Percentiles rank a stretch among this genome's conserved stretches.
Evolutionary conservation across 2,888 invertebrate genomes (phyloP).

Genomic region (Orthonychiurus folsomi): DNA sequence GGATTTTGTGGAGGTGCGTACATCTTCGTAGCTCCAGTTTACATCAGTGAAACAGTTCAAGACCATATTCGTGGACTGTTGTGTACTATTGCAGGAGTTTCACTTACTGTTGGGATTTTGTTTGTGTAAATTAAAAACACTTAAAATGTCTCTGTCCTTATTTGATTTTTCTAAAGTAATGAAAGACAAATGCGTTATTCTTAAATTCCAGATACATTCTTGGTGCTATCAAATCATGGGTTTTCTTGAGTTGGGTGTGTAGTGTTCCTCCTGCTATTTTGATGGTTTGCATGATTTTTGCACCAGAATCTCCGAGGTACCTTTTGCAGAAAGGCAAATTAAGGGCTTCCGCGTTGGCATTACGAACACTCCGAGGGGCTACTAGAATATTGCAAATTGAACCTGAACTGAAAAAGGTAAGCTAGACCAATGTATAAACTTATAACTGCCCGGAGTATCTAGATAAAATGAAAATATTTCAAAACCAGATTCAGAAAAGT

Average conservation of each 20-base stretch:
- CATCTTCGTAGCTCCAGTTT: slow-evolving; percentile 1
- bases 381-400: slow-evolving; percentile 56
- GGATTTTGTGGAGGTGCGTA: slow-evolving; percentile 1
- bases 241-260: background rate
- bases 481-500: slow-evolving; percentile 25
- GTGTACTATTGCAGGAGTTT: background rate
- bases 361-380: slow-evolving; percentile 63
- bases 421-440: background rate
- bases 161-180: no score
- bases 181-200: no score
- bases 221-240: background rate
- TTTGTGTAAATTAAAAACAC: background rate
- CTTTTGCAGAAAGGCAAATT: slow-evolving; percentile 52
- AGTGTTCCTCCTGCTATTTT: slow-evolving; percentile 50
- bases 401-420: slow-evolving; percentile 45
- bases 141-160: no score
- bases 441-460: no score
- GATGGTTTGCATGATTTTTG: slow-evolving; percentile 62
- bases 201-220: background rate
- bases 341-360: slow-evolving; percentile 57
- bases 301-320: slow-evolving; percentile 66
- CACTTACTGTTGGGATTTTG: background rate
- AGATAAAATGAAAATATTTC: no score
- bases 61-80: background rate
- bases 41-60: slow-evolving; percentile 6